phyloP scores from a whole-genome alignment of 2,888 invertebrate species.

The Amaurobius ferox region DNA sequence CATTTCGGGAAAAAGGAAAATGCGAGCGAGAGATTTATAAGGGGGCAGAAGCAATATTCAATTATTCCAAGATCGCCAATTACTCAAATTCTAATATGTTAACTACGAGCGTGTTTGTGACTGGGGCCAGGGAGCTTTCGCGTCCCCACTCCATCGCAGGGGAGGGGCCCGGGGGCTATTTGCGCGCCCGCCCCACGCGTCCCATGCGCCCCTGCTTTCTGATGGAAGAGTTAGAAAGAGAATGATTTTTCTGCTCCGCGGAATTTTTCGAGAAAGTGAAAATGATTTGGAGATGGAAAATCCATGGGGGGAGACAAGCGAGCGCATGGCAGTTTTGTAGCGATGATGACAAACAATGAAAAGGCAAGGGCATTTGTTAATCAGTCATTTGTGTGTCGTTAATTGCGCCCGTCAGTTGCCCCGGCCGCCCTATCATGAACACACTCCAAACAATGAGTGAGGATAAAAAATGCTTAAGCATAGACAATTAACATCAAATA shows the following conservation, averaged over 20 bases:
- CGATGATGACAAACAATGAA: neutral
- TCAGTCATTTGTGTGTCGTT: neutral
- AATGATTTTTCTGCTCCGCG: conserved; percentile 6
- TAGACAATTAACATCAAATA: no score
- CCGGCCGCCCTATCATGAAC: neutral
- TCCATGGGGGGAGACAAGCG: neutral
- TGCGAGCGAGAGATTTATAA: conserved; percentile 60
- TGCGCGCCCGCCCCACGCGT: conserved; percentile 17
- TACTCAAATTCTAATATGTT: conserved; percentile 72
- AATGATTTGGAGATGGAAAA: conserved; percentile 11
- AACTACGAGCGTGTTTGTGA: conserved; percentile 71
- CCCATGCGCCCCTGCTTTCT: neutral
- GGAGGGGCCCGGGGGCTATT: conserved; percentile 49
- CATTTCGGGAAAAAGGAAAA: conserved; percentile 52
- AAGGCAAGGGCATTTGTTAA: neutral
- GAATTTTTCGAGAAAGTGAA: conserved; percentile 12
- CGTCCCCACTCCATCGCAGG: conserved; percentile 31
- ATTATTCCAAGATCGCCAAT: conserved; percentile 72
- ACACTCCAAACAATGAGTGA: neutral
- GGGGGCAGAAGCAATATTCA: conserved; percentile 72
- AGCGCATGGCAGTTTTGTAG: neutral
- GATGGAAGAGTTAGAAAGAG: neutral
- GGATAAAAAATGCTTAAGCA: neutral
- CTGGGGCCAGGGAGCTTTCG: conserved; percentile 51
- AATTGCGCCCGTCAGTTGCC: neutral